Evolutionary conservation across 2,113 vertebrate genomes (phyloP).

Genomic region (Emydura subglobosa): DNA sequence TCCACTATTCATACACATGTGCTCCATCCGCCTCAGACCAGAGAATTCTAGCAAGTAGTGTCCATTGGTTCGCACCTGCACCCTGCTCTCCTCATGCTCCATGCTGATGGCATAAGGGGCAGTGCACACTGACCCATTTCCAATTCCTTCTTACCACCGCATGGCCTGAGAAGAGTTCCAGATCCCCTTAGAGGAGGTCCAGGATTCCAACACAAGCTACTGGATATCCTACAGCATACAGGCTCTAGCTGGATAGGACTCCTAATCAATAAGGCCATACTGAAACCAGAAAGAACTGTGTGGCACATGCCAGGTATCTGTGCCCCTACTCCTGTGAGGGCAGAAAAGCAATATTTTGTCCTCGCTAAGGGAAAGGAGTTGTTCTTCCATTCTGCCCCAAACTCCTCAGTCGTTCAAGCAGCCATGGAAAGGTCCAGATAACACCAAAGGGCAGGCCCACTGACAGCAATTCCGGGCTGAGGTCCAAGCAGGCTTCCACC

Average conservation of each 20-base stretch:
- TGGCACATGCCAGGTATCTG: background rate
- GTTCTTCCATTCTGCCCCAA: background rate
- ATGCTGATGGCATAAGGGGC: background rate
- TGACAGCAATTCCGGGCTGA: no score
- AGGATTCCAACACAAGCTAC: background rate
- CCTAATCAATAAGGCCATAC: background rate
- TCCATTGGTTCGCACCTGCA: background rate
- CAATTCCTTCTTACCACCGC: background rate
- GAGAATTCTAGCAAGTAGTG: background rate
- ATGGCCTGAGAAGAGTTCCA: background rate
- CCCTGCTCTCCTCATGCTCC: background rate
- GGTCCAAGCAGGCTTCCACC: no score
- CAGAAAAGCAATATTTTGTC: background rate
- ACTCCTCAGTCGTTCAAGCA: background rate
- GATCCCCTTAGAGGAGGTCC: background rate
- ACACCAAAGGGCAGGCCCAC: background rate
- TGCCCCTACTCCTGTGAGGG: background rate
- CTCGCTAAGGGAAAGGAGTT: background rate
- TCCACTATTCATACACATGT: background rate
- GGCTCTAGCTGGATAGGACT: background rate
- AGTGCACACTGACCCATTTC: background rate
- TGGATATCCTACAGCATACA: background rate
- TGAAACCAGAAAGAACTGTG: background rate
- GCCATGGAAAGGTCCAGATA: background rate
- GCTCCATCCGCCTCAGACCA: background rate